phyloP scores from a whole-genome alignment of 2,113 vertebrate genomes.

The Sinocyclocheilus anophthalmus region DNA sequence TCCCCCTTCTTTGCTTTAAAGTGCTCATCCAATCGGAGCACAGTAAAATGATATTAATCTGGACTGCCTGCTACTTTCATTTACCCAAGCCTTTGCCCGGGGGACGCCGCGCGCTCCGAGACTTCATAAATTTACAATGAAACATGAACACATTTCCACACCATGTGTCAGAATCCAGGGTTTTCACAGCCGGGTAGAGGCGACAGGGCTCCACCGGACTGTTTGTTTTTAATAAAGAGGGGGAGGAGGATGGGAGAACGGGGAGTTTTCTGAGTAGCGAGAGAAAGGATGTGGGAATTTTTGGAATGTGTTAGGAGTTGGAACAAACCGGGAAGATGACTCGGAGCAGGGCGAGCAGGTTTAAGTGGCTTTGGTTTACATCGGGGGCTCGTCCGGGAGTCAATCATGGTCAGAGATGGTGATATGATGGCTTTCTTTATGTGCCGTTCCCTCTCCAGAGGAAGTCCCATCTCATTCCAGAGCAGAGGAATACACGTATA shows the following conservation, averaged over 20 bases:
- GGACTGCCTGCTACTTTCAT: constrained; percentile 82
- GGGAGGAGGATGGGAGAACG: constrained; percentile 18
- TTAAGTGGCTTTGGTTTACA: constrained; percentile 43
- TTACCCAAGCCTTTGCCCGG: constrained; percentile 72
- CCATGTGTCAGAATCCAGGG: constrained; percentile 77
- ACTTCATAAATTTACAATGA: constrained; percentile 86
- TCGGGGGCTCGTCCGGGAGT: constrained; percentile 11
- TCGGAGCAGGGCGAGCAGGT: constrained; percentile 28
- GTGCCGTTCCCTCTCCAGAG: constrained; percentile 42
- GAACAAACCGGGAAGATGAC: constrained; percentile 42
- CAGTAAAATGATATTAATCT: constrained; percentile 81
- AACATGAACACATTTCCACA: constrained; percentile 81
- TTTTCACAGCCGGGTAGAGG: constrained; percentile 63
- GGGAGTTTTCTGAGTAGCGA: constrained; percentile 33
- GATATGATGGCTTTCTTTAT: constrained; percentile 48
- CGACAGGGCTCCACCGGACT: constrained; percentile 47
- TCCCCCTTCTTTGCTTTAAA: constrained; percentile 65
- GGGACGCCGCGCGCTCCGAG: constrained; percentile 77
- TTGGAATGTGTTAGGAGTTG: constrained; percentile 45
- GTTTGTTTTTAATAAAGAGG: constrained; percentile 64
- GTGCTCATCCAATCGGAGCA: constrained; percentile 73
- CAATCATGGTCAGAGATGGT: constrained; percentile 32
- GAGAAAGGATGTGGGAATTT: constrained; percentile 51
- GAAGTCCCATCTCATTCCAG: constrained; percentile 39
- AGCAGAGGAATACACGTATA: background rate